Evolutionary conservation across 2,113 vertebrate genomes (phyloP).

Genomic region (Accipiter cooperii): DNA sequence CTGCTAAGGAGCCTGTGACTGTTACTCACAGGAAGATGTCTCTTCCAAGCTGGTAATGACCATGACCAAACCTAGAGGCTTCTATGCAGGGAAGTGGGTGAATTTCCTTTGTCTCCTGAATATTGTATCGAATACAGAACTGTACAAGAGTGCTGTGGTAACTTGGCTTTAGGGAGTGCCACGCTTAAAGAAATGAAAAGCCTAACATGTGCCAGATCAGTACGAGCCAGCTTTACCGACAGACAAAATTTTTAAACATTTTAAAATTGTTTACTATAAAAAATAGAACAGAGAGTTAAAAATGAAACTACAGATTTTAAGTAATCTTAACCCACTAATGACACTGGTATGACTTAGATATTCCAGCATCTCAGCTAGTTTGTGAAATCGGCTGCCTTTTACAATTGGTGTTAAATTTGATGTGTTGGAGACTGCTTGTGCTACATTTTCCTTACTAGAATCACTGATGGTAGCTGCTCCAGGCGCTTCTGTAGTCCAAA

Average conservation of each 20-base stretch:
- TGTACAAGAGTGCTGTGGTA: neutral
- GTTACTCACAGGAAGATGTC: neutral
- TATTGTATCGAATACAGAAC: neutral
- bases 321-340: neutral
- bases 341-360: neutral
- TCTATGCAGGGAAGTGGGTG: neutral
- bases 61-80: neutral
- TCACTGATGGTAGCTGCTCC: neutral
- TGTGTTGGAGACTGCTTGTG: neutral
- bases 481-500: neutral
- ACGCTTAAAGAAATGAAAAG: neutral
- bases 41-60: neutral
- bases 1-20: neutral
- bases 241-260: neutral
- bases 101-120: neutral
- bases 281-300: neutral
- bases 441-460: neutral
- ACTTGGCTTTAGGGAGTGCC: neutral
- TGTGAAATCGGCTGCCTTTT: neutral
- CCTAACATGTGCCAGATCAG: accelerated
- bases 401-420: neutral
- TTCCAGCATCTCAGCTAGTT: neutral
- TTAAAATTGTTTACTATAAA: neutral
- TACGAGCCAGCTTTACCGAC: neutral
- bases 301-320: neutral